Percentiles rank a stretch among this genome's conserved stretches.
phyloP scores from a whole-genome alignment of 2,113 vertebrate species.

The Muntiacus muntjak region DNA sequence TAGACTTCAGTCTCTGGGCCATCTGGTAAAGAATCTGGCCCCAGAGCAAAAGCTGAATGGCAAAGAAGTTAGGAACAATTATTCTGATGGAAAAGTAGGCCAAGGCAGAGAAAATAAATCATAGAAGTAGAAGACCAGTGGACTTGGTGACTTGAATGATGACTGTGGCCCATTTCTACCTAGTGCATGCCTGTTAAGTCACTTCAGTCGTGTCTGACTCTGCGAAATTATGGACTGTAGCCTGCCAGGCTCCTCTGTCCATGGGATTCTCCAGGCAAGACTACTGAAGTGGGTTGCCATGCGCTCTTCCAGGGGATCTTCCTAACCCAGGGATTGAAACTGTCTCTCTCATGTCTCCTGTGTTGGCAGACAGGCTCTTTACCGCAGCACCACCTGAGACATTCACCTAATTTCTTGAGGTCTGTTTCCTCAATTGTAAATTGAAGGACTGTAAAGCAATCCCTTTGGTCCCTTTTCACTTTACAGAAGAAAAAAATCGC shows the following conservation, averaged over 20 bases:
- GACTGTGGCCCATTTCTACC: neutral
- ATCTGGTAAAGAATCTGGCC: constrained; percentile 60
- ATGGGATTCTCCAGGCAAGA: neutral
- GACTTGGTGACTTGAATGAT: neutral
- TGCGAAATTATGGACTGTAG: neutral
- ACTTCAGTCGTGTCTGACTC: neutral
- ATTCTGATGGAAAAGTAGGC: constrained; percentile 49
- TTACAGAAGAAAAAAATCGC: neutral
- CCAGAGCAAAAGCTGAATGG: constrained; percentile 32
- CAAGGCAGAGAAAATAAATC: constrained; percentile 42
- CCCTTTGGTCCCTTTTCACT: neutral
- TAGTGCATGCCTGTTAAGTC: neutral
- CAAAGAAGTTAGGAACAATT: neutral
- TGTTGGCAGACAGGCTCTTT: neutral
- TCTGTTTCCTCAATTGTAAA: neutral
- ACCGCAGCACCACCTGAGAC: neutral
- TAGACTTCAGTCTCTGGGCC: constrained; percentile 8
- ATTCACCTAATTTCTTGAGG: neutral
- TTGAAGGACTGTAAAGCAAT: neutral
- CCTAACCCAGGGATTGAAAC: neutral
- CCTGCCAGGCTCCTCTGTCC: neutral
- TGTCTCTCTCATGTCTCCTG: neutral
- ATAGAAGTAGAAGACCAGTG: neutral
- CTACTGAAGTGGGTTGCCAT: neutral
- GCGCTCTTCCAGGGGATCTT: neutral